Evolutionary conservation across 2,888 invertebrate genomes (phyloP).

Genomic region (Dasypolia templi): DNA sequence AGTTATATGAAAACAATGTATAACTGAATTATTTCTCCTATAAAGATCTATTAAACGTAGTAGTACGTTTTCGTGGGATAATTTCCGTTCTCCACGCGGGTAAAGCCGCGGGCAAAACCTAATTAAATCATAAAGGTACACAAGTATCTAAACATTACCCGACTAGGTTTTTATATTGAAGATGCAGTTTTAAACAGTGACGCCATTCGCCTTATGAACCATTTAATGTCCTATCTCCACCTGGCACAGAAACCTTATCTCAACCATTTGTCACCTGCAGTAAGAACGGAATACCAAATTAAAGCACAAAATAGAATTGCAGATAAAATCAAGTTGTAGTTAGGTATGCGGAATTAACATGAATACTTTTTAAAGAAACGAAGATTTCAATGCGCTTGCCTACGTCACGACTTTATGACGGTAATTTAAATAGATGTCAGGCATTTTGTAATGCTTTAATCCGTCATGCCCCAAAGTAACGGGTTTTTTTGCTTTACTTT

Average conservation of each 20-base stretch:
- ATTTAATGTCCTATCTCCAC: slow-evolving; percentile 42
- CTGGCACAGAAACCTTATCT: slow-evolving; percentile 40
- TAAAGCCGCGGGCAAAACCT: no score
- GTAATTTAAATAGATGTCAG: slow-evolving; percentile 27
- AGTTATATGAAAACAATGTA: background rate
- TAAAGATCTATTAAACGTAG: no score
- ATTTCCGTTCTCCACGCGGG: no score
- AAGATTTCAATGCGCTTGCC: slow-evolving; percentile 13
- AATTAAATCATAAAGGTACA: background rate
- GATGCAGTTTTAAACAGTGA: slow-evolving; percentile 26
- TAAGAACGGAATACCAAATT: slow-evolving; percentile 19
- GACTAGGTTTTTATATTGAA: slow-evolving; percentile 12
- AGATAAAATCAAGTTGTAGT: slow-evolving; percentile 7
- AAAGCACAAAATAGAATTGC: slow-evolving; percentile 23
- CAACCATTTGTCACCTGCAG: slow-evolving; percentile 51
- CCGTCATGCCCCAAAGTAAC: slow-evolving; percentile 17
- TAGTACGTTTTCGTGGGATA: no score
- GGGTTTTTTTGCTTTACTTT: slow-evolving; percentile 4
- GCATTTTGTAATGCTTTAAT: slow-evolving; percentile 30
- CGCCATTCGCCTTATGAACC: slow-evolving; percentile 18
- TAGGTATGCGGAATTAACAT: background rate
- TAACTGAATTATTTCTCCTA: no score
- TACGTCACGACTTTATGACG: slow-evolving; percentile 27
- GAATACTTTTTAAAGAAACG: background rate
- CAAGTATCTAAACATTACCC: background rate